Percentiles rank a stretch among this genome's conserved stretches.
phyloP scores from a whole-genome alignment of 1,140 invertebrate genomes.

The Campoletis sonorensis region DNA sequence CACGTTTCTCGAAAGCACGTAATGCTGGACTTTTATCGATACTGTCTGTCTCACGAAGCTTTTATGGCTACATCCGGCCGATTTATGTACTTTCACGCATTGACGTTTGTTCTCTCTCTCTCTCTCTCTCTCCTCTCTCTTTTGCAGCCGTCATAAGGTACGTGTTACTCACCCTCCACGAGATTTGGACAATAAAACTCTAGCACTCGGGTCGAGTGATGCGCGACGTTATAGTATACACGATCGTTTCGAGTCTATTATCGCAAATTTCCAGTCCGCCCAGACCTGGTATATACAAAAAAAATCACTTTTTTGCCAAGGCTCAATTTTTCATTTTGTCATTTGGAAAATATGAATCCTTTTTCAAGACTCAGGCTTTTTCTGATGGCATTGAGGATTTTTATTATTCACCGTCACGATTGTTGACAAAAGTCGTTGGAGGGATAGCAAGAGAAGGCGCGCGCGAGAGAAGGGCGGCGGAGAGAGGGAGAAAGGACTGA shows the following conservation, averaged over 20 bases:
- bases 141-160: not conserved
- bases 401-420: not conserved
- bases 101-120: not conserved
- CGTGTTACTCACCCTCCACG: not conserved
- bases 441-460: not conserved
- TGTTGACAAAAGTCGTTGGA: not conserved
- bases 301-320: no score
- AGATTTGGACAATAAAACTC: not conserved
- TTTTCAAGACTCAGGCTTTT: no score
- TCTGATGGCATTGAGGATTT: not conserved
- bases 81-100: slow-evolving; percentile 18
- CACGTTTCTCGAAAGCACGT: slow-evolving; percentile 17
- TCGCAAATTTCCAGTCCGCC: no score
- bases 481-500: not conserved
- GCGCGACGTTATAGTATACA: no score
- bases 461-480: no score
- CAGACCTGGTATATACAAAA: no score
- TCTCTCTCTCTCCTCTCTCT: not conserved
- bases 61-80: slow-evolving; percentile 27
- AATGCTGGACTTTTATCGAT: slow-evolving; percentile 31
- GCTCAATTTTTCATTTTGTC: no score
- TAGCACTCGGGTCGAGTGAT: no score
- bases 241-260: no score
- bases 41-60: slow-evolving; percentile 19
- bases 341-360: no score